phyloP scores from a whole-genome alignment of 2,797 vertebrate species.

The Sebastes iracundus region DNA sequence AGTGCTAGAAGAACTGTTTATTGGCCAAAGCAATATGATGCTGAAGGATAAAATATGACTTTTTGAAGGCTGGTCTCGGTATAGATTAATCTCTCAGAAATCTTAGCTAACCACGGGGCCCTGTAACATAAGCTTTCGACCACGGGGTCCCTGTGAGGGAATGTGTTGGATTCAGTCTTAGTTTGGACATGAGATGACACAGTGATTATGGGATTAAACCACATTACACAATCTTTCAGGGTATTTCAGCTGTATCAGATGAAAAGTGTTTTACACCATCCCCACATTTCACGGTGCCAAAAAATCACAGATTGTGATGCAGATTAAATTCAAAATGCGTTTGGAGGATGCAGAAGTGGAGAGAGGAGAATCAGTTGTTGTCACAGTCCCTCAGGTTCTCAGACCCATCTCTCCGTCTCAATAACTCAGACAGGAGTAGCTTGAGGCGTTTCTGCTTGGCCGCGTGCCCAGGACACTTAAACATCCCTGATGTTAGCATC shows the following conservation, averaged over 20 bases:
- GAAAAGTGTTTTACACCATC: neutral
- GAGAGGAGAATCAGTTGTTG: neutral
- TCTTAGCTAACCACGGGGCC: neutral
- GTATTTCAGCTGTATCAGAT: conserved; percentile 12
- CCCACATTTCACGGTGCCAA: neutral
- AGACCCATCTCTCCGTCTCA: neutral
- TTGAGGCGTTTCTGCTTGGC: conserved; percentile 13
- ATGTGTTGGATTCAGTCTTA: conserved; percentile 21
- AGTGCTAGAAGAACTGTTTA: neutral
- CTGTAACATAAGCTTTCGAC: neutral
- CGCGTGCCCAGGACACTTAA: conserved; percentile 11
- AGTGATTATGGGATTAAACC: conserved; percentile 24
- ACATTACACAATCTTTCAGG: conserved; percentile 12
- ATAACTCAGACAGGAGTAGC: neutral
- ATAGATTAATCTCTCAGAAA: neutral
- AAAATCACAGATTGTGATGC: neutral
- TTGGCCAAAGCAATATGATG: neutral
- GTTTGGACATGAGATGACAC: conserved; percentile 16
- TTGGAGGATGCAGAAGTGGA: neutral
- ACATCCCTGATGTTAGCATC: neutral
- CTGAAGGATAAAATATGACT: neutral
- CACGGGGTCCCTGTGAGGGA: neutral
- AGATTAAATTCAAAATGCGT: neutral
- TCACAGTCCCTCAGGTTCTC: neutral
- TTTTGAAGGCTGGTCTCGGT: neutral